Conservation (phyloP, 2,888 invertebrate species). For the Ecdyonurus torrentis region DNA sequence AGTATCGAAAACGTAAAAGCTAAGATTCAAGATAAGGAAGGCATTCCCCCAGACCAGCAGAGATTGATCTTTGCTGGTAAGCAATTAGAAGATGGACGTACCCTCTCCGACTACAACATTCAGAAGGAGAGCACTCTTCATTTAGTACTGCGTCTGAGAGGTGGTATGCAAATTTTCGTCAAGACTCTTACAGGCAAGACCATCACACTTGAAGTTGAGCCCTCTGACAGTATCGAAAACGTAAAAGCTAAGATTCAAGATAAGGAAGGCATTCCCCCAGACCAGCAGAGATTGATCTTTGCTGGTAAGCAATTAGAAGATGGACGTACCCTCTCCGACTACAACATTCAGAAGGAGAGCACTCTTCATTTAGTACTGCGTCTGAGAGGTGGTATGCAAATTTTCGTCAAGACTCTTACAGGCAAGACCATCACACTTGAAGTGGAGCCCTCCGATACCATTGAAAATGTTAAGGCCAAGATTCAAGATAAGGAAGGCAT, state of each 20-base stretch:
- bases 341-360: conserved; percentile 49
- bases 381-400: conserved; percentile 73
- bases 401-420: background rate
- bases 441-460: conserved; percentile 83
- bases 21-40: conserved; percentile 38
- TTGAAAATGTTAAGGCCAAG: conserved; percentile 89
- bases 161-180: conserved; percentile 35
- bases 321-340: conserved; percentile 36
- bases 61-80: conserved; percentile 76
- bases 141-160: conserved; percentile 82
- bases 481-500: conserved; percentile 86
- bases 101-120: conserved; percentile 82
- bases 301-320: conserved; percentile 40
- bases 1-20: conserved; percentile 47
- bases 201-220: conserved; percentile 75
- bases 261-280: conserved; percentile 81
- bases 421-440: conserved; percentile 47
- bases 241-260: conserved; percentile 87
- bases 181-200: background rate
- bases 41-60: conserved; percentile 43
- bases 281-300: conserved; percentile 64
- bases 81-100: conserved; percentile 86
- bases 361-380: conserved; percentile 88
- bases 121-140: conserved; percentile 93
- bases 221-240: conserved; percentile 88